These are phyloP conservation scores for Brachyopa scutellaris DNA, from an alignment of 2,888 invertebrate species.

Conservation along the genomic window DNA sequence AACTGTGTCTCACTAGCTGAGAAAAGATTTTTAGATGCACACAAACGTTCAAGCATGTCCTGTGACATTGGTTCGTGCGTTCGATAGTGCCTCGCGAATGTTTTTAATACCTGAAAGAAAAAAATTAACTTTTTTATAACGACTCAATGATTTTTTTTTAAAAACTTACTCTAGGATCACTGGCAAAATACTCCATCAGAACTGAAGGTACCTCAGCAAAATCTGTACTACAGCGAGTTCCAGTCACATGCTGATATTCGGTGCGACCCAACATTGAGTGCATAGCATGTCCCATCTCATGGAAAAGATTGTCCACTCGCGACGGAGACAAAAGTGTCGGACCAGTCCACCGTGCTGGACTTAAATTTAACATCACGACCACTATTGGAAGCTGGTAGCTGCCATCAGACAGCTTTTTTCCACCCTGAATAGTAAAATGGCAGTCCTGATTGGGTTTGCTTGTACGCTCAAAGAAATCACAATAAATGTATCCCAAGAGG, in stretches of 20 bases:
- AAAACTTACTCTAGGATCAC: conserved; percentile 87
- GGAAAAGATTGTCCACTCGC: conserved; percentile 97
- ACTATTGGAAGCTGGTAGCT: conserved; percentile 95
- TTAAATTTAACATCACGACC: conserved; percentile 94
- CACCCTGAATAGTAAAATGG: conserved; percentile 98
- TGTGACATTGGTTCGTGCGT: conserved; percentile 93
- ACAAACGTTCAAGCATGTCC: conserved; percentile 89
- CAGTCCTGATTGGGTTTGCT: conserved; percentile 99
- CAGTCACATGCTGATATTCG: conserved; percentile 97
- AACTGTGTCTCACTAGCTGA: conserved; percentile 94
- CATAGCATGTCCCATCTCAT: conserved; percentile 99
- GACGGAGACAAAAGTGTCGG: conserved; percentile 91
- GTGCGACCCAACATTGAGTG: conserved; percentile 99
- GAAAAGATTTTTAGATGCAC: conserved; percentile 93
- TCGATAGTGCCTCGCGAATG: conserved; percentile 95
- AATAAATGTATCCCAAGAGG: conserved; percentile 95
- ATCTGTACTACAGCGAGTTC: conserved; percentile 98
- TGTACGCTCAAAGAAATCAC: conserved; percentile 95
- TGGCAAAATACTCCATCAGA: conserved; percentile 98
- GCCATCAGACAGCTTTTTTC: conserved; percentile 89
- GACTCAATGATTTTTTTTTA: not conserved
- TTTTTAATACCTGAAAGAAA: conserved; percentile 86
- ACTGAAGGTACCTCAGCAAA: conserved; percentile 99
- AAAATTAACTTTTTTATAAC: too few relatives aligned
- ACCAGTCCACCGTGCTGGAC: conserved; percentile 88